phyloP scores from a whole-genome alignment of 1,140 invertebrate genomes.

The Pollicipes pollicipes region DNA sequence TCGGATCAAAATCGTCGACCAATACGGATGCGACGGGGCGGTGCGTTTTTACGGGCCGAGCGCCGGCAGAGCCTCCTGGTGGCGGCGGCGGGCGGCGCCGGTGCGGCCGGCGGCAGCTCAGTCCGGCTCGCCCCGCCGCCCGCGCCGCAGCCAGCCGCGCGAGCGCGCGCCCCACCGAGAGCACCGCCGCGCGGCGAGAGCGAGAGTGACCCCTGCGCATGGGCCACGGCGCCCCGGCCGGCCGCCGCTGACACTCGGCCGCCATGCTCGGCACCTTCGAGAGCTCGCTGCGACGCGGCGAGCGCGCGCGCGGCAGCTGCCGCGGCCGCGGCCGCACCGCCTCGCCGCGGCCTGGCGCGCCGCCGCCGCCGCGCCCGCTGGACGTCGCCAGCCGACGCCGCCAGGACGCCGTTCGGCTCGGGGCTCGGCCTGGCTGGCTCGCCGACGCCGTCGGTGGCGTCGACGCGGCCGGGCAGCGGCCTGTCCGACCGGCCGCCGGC shows the following conservation, averaged over 20 bases:
- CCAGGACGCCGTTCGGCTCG: no score
- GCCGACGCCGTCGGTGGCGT: slow-evolving; percentile 13
- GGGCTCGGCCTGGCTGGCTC: background rate
- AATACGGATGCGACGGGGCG: no score
- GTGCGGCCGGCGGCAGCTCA: background rate
- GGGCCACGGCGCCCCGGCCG: no score
- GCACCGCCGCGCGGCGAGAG: no score
- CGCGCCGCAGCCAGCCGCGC: background rate
- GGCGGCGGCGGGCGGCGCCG: no score
- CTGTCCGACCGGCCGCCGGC: background rate
- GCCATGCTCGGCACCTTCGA: slow-evolving; percentile 43
- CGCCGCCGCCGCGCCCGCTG: slow-evolving; percentile 14
- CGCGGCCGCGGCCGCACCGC: slow-evolving; percentile 16
- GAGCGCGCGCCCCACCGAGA: no score
- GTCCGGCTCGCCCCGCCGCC: no score
- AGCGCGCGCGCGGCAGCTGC: slow-evolving; percentile 12
- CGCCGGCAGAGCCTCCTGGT: background rate
- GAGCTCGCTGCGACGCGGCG: slow-evolving; percentile 35
- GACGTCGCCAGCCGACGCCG: slow-evolving; percentile 14
- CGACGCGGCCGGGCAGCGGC: slow-evolving; percentile 11
- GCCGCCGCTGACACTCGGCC: slow-evolving; percentile 27
- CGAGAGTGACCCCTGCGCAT: no score
- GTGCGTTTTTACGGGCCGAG: no score
- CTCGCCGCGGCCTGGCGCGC: slow-evolving; percentile 14
- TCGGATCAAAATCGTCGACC: no score